Conservation (phyloP, 2,113 vertebrate genomes). For the Hemichromis elongatus region DNA sequence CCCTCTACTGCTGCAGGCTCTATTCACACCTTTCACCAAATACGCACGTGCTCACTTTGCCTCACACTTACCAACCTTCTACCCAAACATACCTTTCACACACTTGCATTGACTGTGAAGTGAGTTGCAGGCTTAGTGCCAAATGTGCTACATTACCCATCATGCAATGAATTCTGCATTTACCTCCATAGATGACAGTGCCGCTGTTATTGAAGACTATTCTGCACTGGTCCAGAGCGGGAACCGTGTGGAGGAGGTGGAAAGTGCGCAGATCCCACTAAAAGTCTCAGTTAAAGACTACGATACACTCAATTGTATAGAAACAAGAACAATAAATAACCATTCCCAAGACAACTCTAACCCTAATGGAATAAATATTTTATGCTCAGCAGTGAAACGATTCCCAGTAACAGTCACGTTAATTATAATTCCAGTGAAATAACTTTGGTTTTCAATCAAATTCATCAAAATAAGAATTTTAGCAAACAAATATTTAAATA, state of each 20-base stretch:
- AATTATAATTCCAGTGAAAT: neutral
- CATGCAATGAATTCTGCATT: neutral
- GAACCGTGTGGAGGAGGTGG: conserved; percentile 95
- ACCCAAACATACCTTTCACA: conserved; percentile 30
- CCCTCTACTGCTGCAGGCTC: neutral
- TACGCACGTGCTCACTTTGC: conserved; percentile 18
- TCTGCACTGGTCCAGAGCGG: conserved; percentile 96
- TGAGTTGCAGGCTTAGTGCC: neutral
- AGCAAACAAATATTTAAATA: neutral
- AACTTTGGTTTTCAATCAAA: neutral
- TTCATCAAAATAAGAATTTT: neutral
- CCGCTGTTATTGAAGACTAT: conserved; percentile 99
- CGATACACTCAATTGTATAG: neutral
- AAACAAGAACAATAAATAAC: neutral
- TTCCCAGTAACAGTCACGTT: neutral
- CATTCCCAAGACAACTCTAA: neutral
- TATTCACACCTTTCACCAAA: conserved; percentile 41
- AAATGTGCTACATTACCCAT: neutral
- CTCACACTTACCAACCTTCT: neutral
- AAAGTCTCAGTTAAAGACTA: conserved; percentile 70
- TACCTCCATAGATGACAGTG: conserved; percentile 98
- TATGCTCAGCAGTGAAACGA: conserved; percentile 13
- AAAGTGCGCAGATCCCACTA: conserved; percentile 98
- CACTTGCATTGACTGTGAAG: neutral
- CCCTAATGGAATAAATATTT: conserved; percentile 39